phyloP scores from a whole-genome alignment of 2,888 invertebrate genomes.

The Aporophyla nigra region DNA sequence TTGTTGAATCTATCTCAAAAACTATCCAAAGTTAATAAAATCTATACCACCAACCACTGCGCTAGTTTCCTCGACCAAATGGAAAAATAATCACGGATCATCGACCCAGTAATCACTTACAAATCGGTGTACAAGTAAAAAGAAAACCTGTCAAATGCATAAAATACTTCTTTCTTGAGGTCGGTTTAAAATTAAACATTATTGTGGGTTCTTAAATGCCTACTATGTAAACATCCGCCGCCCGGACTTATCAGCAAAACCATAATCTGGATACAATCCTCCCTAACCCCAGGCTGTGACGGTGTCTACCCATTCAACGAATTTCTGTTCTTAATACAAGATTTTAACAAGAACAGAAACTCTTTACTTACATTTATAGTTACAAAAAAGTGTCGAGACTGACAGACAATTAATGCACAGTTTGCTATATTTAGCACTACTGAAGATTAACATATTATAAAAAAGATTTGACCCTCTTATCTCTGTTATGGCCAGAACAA shows the following conservation, averaged over 20 bases:
- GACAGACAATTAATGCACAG: background rate
- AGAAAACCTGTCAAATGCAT: background rate
- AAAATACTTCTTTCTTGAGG: background rate
- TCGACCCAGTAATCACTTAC: background rate
- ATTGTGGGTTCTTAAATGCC: background rate
- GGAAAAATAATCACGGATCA: background rate
- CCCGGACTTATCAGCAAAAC: background rate
- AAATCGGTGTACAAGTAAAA: background rate
- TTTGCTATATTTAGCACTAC: background rate
- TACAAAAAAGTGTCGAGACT: background rate
- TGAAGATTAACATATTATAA: constrained; percentile 7
- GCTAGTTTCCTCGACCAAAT: background rate
- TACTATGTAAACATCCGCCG: background rate
- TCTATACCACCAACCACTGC: background rate
- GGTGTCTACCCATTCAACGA: background rate
- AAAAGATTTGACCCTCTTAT: constrained; percentile 13
- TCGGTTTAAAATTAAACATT: background rate
- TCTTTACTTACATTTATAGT: background rate
- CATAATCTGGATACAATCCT: background rate
- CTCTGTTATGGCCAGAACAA: background rate
- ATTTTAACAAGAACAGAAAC: background rate
- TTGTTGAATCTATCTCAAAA: background rate
- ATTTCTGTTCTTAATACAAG: background rate
- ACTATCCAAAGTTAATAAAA: background rate
- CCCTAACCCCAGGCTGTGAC: background rate